phyloP scores from a whole-genome alignment of 2,888 invertebrate species.

The Lycocerus yunnanus region DNA sequence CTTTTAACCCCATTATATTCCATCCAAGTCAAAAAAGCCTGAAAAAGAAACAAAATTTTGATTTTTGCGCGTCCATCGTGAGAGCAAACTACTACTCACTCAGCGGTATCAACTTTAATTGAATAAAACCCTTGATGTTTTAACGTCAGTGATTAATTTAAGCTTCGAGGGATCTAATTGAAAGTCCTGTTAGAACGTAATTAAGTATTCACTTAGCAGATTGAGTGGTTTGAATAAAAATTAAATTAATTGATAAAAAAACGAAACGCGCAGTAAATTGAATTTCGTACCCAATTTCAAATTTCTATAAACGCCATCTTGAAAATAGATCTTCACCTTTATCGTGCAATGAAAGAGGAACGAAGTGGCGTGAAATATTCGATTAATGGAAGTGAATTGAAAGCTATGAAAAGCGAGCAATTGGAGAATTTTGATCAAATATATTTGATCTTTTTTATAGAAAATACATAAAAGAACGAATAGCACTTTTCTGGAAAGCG shows the following conservation, averaged over 20 bases:
- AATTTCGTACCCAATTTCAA: conserved; percentile 42
- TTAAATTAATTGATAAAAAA: conserved; percentile 19
- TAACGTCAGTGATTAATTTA: conserved; percentile 27
- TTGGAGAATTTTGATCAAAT: conserved; percentile 49
- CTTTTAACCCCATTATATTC: conserved; percentile 30
- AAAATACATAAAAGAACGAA: conserved; percentile 22
- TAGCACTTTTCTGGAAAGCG: conserved; percentile 14
- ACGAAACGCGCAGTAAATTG: conserved; percentile 39
- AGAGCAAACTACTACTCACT: conserved; percentile 15
- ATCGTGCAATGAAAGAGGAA: conserved; percentile 37
- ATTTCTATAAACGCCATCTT: conserved; percentile 45
- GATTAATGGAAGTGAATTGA: conserved; percentile 51
- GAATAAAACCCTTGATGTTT: conserved; percentile 31
- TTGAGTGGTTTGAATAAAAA: conserved; percentile 8
- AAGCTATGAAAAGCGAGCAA: conserved; percentile 48
- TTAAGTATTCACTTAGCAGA: conserved; percentile 29
- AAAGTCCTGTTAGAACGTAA: conserved; percentile 24
- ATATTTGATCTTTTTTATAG: conserved; percentile 44
- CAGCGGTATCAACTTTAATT: conserved; percentile 27
- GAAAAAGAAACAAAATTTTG: conserved; percentile 27
- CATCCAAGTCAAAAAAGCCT: conserved; percentile 7
- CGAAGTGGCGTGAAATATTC: conserved; percentile 51
- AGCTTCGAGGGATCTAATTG: conserved; percentile 25
- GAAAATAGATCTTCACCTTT: conserved; percentile 44
- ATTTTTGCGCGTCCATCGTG: conserved; percentile 23